phyloP scores from a whole-genome alignment of 2,113 vertebrate genomes.

The Rhea pennata region DNA sequence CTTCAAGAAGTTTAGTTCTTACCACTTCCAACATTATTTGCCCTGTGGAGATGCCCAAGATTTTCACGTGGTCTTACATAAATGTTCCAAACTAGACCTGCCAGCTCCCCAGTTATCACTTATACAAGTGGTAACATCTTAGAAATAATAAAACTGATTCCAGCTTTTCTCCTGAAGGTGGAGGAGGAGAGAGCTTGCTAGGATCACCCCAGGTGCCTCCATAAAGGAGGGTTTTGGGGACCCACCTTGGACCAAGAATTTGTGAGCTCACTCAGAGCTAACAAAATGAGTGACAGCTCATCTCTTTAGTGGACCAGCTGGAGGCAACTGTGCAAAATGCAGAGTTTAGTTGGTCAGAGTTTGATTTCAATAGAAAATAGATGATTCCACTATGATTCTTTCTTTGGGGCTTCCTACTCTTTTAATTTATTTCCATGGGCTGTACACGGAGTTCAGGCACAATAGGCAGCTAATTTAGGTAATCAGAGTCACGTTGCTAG shows the following conservation, averaged over 20 bases:
- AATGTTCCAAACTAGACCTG: not conserved
- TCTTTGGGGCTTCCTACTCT: not conserved
- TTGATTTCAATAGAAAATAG: conserved; percentile 1
- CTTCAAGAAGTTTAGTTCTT: not conserved
- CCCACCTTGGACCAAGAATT: not conserved
- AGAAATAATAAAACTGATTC: not conserved
- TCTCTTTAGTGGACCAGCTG: not conserved
- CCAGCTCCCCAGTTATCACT: not conserved
- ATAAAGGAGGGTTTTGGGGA: not conserved
- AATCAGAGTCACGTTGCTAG: conserved; percentile 54
- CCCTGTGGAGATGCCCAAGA: not conserved
- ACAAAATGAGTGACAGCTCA: not conserved
- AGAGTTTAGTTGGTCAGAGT: not conserved
- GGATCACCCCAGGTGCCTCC: rapidly evolving
- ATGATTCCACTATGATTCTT: not conserved
- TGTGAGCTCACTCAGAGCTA: rapidly evolving
- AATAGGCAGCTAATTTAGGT: conserved; percentile 46
- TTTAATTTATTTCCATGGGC: conserved; percentile 23
- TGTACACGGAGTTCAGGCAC: not conserved
- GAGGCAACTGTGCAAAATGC: not conserved
- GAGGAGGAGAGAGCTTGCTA: not conserved
- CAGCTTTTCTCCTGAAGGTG: not conserved
- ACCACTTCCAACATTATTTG: not conserved
- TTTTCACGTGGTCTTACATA: not conserved
- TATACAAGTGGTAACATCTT: not conserved